Evolutionary conservation across 2,113 vertebrate species (phyloP).

Genomic region (Notarius lentiginosus): DNA sequence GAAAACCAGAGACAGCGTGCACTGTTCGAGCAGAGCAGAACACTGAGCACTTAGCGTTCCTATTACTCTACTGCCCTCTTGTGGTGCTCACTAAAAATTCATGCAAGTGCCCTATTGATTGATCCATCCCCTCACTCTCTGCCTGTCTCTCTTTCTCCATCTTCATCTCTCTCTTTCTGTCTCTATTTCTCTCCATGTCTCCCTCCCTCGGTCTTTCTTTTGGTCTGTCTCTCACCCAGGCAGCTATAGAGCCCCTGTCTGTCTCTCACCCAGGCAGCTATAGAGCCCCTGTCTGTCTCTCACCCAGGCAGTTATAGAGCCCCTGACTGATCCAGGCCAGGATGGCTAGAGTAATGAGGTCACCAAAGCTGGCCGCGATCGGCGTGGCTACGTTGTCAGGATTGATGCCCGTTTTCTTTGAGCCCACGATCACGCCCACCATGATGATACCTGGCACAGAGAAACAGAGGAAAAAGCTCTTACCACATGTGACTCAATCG

Average conservation of each 20-base stretch:
- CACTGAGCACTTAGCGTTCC: background rate
- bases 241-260: background rate
- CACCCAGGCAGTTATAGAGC: conserved; percentile 92
- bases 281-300: conserved; percentile 77
- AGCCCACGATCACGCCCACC: conserved; percentile 97
- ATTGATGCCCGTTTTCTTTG: conserved; percentile 97
- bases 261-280: conserved; percentile 82
- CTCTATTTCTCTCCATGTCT: background rate
- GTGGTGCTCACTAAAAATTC: conserved; percentile 43
- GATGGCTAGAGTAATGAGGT: conserved; percentile 95
- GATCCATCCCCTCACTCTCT: too few relatives aligned
- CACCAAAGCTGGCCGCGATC: conserved; percentile 95
- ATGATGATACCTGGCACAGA: conserved; percentile 86
- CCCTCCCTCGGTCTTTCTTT: background rate
- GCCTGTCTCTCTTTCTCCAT: background rate
- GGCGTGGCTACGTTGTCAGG: conserved; percentile 97
- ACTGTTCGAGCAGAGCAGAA: background rate
- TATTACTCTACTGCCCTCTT: conserved; percentile 56
- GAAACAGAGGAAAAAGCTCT: background rate
- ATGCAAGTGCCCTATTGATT: background rate
- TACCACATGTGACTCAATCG: background rate
- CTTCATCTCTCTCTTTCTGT: background rate
- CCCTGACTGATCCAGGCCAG: conserved; percentile 97
- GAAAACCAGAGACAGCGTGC: background rate
- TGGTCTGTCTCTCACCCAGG: background rate